Evolutionary conservation across 1,140 invertebrate genomes (phyloP).

Genomic region (Dreissena polymorpha): DNA sequence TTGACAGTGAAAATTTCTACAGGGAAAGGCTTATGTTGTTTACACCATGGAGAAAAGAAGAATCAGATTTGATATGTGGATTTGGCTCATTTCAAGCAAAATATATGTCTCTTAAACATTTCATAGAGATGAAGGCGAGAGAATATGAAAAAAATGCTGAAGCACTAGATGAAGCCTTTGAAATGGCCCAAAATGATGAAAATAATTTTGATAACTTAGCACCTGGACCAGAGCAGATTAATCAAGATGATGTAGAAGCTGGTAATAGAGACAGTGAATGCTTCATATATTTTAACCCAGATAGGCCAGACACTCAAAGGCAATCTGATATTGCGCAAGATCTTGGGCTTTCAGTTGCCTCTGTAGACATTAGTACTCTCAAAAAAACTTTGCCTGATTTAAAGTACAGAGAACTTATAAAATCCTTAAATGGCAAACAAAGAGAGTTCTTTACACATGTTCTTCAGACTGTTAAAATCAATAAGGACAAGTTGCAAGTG

Average conservation of each 20-base stretch:
- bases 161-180: background rate
- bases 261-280: background rate
- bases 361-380: background rate
- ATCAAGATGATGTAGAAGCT: background rate
- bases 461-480: constrained; percentile 5
- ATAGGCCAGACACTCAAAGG: background rate
- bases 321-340: constrained; percentile 3
- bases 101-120: background rate
- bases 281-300: constrained; percentile 13
- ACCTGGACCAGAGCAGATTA: constrained; percentile 14
- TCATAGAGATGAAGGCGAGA: constrained; percentile 12
- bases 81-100: background rate
- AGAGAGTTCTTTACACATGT: background rate
- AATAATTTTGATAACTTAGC: constrained; percentile 17
- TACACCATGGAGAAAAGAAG: constrained; percentile 1
- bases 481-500: background rate
- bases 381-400: background rate
- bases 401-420: background rate
- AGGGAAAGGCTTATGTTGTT: background rate
- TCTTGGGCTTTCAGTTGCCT: background rate
- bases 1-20: background rate
- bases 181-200: background rate
- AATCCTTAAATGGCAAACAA: constrained; percentile 9
- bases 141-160: constrained; percentile 15
- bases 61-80: background rate